Conservation (phyloP, 2,113 vertebrate species). For the Sturnira hondurensis region DNA sequence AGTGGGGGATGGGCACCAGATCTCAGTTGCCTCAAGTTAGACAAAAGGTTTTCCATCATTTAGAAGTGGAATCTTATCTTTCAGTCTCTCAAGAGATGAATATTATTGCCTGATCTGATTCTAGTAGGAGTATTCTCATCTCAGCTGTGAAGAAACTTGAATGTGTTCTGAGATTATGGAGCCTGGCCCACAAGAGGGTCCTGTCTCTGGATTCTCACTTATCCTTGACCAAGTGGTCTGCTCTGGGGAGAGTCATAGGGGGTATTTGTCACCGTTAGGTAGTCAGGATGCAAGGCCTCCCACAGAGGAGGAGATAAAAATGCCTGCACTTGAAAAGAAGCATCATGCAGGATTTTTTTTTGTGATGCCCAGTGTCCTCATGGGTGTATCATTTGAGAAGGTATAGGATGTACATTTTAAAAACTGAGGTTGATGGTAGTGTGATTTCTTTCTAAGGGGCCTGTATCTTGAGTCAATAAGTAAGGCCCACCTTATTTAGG, state of each 20-base stretch:
- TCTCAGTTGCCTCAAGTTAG: background rate
- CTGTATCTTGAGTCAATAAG: background rate
- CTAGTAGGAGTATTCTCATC: background rate
- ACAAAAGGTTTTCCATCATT: constrained; percentile 23
- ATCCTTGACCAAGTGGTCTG: background rate
- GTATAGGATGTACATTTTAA: background rate
- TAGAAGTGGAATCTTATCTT: background rate
- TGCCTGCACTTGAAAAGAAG: background rate
- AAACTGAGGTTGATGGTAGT: background rate
- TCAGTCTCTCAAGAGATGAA: background rate
- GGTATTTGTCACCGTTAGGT: background rate
- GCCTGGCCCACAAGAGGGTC: background rate
- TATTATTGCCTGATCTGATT: background rate
- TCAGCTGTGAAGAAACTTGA: constrained; percentile 16
- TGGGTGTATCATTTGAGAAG: background rate
- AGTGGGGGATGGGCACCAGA: background rate
- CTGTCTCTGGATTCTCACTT: background rate
- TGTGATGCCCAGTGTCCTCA: background rate
- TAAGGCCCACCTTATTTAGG: background rate
- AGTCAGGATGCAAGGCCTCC: background rate
- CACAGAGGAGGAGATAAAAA: background rate
- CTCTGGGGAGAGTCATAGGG: background rate
- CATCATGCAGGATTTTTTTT: background rate
- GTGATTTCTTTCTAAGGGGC: background rate
- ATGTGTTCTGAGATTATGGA: background rate